phyloP scores from a whole-genome alignment of 2,888 invertebrate species.

The Pollenia angustigena region DNA sequence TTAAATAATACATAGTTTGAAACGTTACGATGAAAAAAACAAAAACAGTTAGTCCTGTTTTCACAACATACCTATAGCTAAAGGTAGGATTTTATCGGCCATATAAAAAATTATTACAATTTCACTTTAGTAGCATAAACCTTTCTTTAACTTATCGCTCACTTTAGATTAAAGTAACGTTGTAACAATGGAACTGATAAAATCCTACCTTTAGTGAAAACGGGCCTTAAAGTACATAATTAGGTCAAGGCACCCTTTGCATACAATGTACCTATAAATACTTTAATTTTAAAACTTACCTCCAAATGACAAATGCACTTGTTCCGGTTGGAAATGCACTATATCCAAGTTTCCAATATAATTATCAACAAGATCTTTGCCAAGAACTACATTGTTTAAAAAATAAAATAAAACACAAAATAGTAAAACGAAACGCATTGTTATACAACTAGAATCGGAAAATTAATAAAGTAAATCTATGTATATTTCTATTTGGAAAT shows the following conservation, averaged over 20 bases:
- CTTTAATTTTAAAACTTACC: conserved; percentile 81
- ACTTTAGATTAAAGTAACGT: no score
- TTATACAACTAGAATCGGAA: background rate
- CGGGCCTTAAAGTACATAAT: background rate
- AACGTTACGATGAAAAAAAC: no score
- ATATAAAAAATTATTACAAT: no score
- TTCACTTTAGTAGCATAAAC: no score
- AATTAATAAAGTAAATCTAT: background rate
- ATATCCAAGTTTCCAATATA: conserved; percentile 74
- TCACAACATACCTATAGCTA: no score
- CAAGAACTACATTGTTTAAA: conserved; percentile 39
- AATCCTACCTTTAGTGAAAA: background rate
- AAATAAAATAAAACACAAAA: conserved; percentile 33
- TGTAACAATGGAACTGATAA: no score
- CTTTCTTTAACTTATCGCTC: no score
- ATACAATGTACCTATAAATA: background rate
- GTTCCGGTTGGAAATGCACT: conserved; percentile 87
- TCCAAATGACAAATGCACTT: conserved; percentile 88
- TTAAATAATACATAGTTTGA: no score
- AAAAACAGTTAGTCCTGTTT: no score
- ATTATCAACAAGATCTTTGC: conserved; percentile 18
- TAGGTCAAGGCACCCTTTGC: no score
- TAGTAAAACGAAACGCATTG: conserved; percentile 54
- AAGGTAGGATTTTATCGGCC: no score
- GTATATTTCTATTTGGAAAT: no score